Conservation (phyloP, 2,888 invertebrate species). For the Dynastes maya region DNA sequence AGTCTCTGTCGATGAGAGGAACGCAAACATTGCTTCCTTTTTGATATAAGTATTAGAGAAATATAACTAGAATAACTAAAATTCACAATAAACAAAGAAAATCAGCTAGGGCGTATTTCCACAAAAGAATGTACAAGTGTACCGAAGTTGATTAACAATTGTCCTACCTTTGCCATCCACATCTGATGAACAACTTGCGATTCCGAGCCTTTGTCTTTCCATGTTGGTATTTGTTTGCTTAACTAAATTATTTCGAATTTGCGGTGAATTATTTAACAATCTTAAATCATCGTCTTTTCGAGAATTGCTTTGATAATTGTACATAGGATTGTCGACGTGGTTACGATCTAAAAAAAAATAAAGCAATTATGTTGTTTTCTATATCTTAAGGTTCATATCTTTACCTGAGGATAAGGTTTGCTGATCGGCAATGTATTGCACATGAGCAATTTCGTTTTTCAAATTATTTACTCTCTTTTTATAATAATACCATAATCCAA, state of each 20-base stretch:
- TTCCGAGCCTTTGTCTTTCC: slow-evolving; percentile 73
- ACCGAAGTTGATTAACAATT: not conserved
- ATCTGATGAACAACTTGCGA: slow-evolving; percentile 72
- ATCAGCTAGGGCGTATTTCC: too few relatives aligned
- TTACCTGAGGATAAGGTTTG: slow-evolving; percentile 66
- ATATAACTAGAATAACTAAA: too few relatives aligned
- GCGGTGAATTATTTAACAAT: slow-evolving; percentile 74
- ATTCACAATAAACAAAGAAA: too few relatives aligned
- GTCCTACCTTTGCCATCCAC: slow-evolving; percentile 63
- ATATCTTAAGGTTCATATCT: not conserved
- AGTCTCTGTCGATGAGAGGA: too few relatives aligned
- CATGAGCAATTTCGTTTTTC: slow-evolving; percentile 90
- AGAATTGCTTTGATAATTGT: slow-evolving; percentile 78
- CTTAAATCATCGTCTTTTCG: slow-evolving; percentile 74
- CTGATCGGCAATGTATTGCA: slow-evolving; percentile 89
- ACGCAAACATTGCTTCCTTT: too few relatives aligned
- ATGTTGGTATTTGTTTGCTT: slow-evolving; percentile 76
- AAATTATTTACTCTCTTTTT: slow-evolving; percentile 85
- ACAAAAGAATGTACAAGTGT: too few relatives aligned
- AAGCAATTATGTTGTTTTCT: too few relatives aligned
- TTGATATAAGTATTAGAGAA: too few relatives aligned
- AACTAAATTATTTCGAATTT: slow-evolving; percentile 76
- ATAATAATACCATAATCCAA: slow-evolving; percentile 83
- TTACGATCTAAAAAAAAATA: slow-evolving; percentile 77
- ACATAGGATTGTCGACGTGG: slow-evolving; percentile 95